Conservation (phyloP, 2,797 vertebrate species). For the Ctenopoma multispine region DNA sequence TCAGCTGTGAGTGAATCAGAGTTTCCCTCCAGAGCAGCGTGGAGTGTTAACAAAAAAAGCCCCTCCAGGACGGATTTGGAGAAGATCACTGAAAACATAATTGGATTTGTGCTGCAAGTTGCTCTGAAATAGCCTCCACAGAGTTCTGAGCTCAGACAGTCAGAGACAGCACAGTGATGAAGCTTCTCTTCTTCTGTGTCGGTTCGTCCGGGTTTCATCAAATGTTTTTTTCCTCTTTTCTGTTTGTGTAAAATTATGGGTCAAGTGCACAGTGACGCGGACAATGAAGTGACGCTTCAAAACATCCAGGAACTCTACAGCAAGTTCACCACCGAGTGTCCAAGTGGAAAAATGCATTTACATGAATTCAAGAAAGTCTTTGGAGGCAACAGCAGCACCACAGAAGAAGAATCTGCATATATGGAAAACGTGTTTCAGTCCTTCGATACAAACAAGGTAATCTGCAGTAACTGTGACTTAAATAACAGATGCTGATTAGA, state of each 20-base stretch:
- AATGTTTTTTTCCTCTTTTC: neutral
- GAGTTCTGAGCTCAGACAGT: neutral
- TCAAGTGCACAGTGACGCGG: slow-evolving; percentile 53
- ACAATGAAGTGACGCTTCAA: slow-evolving; percentile 70
- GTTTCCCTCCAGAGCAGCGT: too few relatives aligned
- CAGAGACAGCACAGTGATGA: neutral
- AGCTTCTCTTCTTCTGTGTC: neutral
- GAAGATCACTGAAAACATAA: neutral
- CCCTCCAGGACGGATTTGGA: slow-evolving; percentile 1
- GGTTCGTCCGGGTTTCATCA: neutral
- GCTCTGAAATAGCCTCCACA: slow-evolving; percentile 10
- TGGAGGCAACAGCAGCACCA: slow-evolving; percentile 62
- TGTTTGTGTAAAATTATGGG: slow-evolving; percentile 64
- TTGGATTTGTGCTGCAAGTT: slow-evolving; percentile 40
- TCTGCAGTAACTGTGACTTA: too few relatives aligned
- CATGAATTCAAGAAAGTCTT: slow-evolving; percentile 85
- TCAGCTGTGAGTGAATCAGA: neutral
- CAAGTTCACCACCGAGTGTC: slow-evolving; percentile 79
- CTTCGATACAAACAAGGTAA: slow-evolving; percentile 80
- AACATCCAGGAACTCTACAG: slow-evolving; percentile 82
- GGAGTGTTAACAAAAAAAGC: neutral
- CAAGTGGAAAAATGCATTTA: slow-evolving; percentile 79
- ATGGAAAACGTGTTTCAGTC: slow-evolving; percentile 78
- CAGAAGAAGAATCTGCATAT: slow-evolving; percentile 74
- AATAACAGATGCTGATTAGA: too few relatives aligned